Conservation (phyloP, 2,113 vertebrate species). For the Trichechus manatus region DNA sequence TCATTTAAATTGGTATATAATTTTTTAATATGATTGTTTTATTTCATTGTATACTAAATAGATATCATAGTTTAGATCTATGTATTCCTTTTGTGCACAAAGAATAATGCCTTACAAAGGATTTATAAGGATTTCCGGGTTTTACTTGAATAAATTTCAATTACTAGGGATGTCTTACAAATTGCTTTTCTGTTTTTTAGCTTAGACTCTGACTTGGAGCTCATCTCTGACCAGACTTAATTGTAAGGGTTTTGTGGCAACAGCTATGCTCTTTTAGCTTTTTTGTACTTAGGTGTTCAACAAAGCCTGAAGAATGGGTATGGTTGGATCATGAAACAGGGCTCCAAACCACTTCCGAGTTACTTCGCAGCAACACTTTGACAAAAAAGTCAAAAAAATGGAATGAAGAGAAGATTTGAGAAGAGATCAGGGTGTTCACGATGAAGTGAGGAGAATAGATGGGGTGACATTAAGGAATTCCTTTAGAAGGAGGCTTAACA, state of each 20-base stretch:
- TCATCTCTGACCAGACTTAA: not conserved
- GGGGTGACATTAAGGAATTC: not conserved
- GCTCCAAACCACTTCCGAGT: not conserved
- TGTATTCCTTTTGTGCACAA: not conserved
- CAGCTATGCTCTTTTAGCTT: not conserved
- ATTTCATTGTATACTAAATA: not conserved
- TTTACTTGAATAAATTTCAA: not conserved
- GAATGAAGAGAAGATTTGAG: not conserved
- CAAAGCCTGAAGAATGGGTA: not conserved
- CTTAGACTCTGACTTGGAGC: slow-evolving; percentile 42
- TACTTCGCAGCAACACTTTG: not conserved
- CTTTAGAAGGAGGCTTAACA: not conserved
- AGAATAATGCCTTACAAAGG: not conserved
- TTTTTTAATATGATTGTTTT: not conserved
- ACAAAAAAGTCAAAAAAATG: not conserved
- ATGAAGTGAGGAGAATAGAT: not conserved
- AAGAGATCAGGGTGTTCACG: not conserved
- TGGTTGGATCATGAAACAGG: not conserved
- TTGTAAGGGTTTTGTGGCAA: not conserved
- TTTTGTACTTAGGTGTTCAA: not conserved
- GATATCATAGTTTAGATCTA: not conserved
- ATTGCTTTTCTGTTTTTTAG: slow-evolving; percentile 16
- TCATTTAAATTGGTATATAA: not conserved
- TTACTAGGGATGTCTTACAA: slow-evolving; percentile 17
- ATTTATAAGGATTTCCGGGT: not conserved